Evolutionary conservation across 2,113 vertebrate species (phyloP), one percentile per base, ranked within the genome.

Genomic region (Gorilla gorilla): DNA sequence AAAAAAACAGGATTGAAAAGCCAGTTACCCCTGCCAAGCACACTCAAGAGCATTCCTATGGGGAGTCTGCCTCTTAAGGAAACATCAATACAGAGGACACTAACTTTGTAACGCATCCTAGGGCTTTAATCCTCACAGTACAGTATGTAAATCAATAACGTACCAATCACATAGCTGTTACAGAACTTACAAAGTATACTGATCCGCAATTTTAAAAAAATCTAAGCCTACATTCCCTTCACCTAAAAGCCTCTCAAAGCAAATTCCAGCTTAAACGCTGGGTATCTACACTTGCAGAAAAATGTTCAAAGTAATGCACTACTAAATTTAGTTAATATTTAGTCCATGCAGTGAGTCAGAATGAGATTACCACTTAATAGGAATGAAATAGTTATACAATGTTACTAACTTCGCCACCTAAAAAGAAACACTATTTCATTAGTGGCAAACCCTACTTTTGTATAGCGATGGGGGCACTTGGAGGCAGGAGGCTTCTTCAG

Each of bases 381-480:
- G 72, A 89, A 96, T 48, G 59, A 95, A 81, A 88, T 48, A 72
- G 70, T 72, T 92, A 95, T 50, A 97, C 93, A 94, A 90, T 96
- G 96, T 98, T 93, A 95, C 96, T 76, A 76, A 75, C 22, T 43
- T 79, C 30, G 40, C 38, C 20, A 80, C 17, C 61, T 94, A 93
- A 18, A 97, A 92, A 92, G 88, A 93, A 96, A 97, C 90, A 92
- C 50, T 94, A 95, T 85, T 43, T 0, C 4, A 89, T 82, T 81
- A 9, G 22, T 40, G 93, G 92, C 11, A 25, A 48, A 35, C 8
- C 98, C 70, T 90, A 99, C 99, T 99, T 99, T 99, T 10, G 99
- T 99, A 97, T 99, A 99, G 94, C 99, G 99, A 97, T 99, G 99
- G 0, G 99, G 98, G 88, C 98, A 98, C 96, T 97, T 98, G 64